A percentile compares a stretch with the other conserved stretches of the same genome.
Evolutionary conservation across 1,140 invertebrate species (phyloP).

Genomic region (Pogonus chalceus): DNA sequence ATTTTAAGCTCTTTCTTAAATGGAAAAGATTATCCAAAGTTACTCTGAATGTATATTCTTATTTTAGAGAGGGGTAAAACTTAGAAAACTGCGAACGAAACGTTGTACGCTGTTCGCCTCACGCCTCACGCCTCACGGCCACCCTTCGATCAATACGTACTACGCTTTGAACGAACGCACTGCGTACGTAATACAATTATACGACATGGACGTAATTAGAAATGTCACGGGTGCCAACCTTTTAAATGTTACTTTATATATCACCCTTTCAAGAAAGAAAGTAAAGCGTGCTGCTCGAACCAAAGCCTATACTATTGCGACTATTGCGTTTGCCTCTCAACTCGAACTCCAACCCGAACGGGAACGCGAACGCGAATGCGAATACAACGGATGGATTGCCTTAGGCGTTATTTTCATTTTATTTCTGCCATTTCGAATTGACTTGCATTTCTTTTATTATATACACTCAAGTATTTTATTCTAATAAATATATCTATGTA

Average conservation of each 20-base stretch:
- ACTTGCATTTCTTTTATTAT: too few species aligned
- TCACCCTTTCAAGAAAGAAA: conserved; percentile 4
- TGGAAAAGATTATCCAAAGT: conserved; percentile 25
- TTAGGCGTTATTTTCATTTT: not conserved
- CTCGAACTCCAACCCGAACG: too few species aligned
- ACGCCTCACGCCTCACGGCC: not conserved
- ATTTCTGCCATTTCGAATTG: too few species aligned
- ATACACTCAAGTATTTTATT: too few species aligned
- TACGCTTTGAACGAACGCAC: conserved; percentile 2
- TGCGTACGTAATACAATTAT: conserved; percentile 7
- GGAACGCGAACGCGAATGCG: not conserved
- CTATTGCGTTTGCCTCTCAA: too few species aligned
- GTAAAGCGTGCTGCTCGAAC: not conserved
- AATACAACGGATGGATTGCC: not conserved
- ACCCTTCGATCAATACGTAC: not conserved
- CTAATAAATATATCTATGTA: too few species aligned
- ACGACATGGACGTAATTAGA: conserved; percentile 6
- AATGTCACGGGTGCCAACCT: conserved; percentile 5
- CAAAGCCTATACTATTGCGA: too few species aligned
- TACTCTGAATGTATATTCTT: conserved; percentile 24
- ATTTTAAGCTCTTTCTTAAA: conserved; percentile 21
- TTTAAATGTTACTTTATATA: conserved; percentile 8
- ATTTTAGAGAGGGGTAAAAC: conserved; percentile 15
- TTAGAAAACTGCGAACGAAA: not conserved
- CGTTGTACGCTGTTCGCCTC: not conserved